Evolutionary conservation across 1,140 invertebrate genomes (phyloP).

Genomic region (Temnothorax longispinosus): DNA sequence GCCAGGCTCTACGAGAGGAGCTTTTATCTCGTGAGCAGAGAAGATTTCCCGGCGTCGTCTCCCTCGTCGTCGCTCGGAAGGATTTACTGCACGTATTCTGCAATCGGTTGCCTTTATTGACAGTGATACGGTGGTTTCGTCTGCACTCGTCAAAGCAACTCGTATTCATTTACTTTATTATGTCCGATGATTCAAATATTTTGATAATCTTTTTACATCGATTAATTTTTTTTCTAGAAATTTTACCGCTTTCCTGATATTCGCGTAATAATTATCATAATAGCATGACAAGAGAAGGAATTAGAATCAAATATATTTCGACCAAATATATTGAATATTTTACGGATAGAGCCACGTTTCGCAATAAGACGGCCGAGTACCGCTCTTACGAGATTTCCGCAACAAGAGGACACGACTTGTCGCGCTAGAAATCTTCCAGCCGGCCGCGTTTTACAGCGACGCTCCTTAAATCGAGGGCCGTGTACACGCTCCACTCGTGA

Average conservation of each 20-base stretch:
- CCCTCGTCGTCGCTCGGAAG: constrained; percentile 23
- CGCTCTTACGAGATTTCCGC: constrained; percentile 7
- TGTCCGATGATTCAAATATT: neutral
- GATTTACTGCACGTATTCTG: constrained; percentile 51
- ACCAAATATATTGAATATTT: neutral
- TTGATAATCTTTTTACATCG: neutral
- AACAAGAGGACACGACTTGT: constrained; percentile 37
- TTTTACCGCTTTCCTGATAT: neutral
- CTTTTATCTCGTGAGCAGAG: constrained; percentile 55
- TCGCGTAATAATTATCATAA: neutral
- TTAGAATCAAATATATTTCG: neutral
- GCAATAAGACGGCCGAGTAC: constrained; percentile 18
- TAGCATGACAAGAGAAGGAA: neutral
- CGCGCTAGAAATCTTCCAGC: constrained; percentile 55
- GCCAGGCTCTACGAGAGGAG: constrained; percentile 28
- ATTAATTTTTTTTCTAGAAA: neutral
- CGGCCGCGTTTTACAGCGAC: constrained; percentile 49
- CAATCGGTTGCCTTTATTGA: constrained; percentile 35
- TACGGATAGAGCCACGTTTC: neutral
- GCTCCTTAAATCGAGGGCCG: constrained; percentile 52
- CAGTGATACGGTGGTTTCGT: constrained; percentile 20
- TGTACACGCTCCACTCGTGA: constrained; percentile 60
- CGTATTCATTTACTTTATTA: constrained; percentile 11
- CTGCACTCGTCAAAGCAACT: constrained; percentile 2
- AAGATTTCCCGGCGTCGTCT: constrained; percentile 51